Percentiles rank a stretch among this genome's conserved stretches.
Conservation (phyloP, 2,888 invertebrate genomes). For the Caenorhabditis wallacei region DNA sequence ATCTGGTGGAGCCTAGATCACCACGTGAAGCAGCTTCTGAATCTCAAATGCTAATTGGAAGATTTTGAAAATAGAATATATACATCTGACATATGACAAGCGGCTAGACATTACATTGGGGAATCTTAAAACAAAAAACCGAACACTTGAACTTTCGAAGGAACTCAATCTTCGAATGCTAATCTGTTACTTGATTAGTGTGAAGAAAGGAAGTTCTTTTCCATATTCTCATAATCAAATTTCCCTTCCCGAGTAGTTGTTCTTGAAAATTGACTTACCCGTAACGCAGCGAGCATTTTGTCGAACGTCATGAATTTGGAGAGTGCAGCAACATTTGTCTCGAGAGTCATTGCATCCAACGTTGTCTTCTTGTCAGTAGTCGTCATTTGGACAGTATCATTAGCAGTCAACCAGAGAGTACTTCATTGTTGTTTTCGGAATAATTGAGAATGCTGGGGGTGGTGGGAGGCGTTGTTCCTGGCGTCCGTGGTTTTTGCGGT, state of each 20-base stretch:
- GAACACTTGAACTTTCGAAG: conserved; percentile 6
- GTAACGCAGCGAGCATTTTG: conserved; percentile 62
- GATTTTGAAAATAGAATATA: not conserved
- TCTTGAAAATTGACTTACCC: conserved; percentile 45
- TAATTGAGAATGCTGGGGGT: conserved; percentile 4
- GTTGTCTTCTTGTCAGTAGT: conserved; percentile 7
- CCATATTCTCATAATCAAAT: not conserved
- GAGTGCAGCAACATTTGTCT: conserved; percentile 38
- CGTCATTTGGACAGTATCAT: conserved; percentile 11
- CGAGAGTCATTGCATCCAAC: conserved; percentile 40
- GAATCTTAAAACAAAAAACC: not conserved
- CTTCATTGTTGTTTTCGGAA: conserved; percentile 44
- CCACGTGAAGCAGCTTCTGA: not conserved
- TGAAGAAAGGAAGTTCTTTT: conserved; percentile 9
- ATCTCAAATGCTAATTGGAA: not conserved
- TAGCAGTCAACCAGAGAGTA: conserved; percentile 32
- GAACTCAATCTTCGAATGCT: too few relatives aligned
- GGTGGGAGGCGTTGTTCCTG: conserved; percentile 31
- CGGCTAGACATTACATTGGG: not conserved
- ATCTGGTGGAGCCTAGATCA: not conserved
- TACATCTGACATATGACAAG: not conserved
- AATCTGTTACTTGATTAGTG: too few relatives aligned
- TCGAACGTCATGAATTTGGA: conserved; percentile 60
- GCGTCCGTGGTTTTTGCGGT: conserved; percentile 60
- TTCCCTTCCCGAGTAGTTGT: too few relatives aligned